Evolutionary conservation across 2,888 invertebrate genomes (phyloP).

Genomic region (Lasioglossum malachurum): DNA sequence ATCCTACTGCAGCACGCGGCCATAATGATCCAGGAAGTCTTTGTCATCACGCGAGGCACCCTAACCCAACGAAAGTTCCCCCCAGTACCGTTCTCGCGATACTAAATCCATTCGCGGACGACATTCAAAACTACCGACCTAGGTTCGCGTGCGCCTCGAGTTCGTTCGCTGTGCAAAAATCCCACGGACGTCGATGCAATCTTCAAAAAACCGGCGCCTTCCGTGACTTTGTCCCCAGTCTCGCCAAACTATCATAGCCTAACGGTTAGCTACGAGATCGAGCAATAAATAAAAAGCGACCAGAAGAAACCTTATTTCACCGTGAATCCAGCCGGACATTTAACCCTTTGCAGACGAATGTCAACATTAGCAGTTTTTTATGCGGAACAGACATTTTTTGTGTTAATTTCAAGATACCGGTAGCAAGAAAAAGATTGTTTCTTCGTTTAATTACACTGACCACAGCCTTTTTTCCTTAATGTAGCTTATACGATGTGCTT

Average conservation of each 20-base stretch:
- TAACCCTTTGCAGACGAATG: not conserved
- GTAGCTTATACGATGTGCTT: too few relatives aligned
- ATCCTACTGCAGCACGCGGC: not conserved
- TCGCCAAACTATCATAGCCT: conserved; percentile 4
- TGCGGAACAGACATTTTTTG: too few relatives aligned
- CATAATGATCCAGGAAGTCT: conserved; percentile 39
- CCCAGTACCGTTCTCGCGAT: conserved; percentile 15
- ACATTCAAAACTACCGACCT: not conserved
- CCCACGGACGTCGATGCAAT: not conserved
- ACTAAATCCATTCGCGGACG: not conserved
- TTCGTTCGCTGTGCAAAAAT: conserved; percentile 5
- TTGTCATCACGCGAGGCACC: conserved; percentile 43
- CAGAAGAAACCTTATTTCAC: not conserved
- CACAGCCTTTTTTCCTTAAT: not conserved
- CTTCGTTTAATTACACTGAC: too few relatives aligned
- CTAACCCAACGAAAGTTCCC: conserved; percentile 9
- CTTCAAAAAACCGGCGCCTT: conserved; percentile 7
- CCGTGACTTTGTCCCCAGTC: conserved; percentile 16
- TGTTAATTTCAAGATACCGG: too few relatives aligned
- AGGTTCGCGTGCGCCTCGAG: conserved; percentile 31
- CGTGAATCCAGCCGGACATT: not conserved
- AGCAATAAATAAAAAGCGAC: not conserved
- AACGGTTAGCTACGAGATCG: conserved; percentile 38
- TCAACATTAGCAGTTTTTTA: not conserved
- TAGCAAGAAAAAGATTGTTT: too few relatives aligned